Percentiles rank a stretch among this genome's conserved stretches.
These are phyloP conservation scores for Scaptomyza tumidula DNA, from an alignment of 2,888 invertebrate species.

Conservation along the genomic window DNA sequence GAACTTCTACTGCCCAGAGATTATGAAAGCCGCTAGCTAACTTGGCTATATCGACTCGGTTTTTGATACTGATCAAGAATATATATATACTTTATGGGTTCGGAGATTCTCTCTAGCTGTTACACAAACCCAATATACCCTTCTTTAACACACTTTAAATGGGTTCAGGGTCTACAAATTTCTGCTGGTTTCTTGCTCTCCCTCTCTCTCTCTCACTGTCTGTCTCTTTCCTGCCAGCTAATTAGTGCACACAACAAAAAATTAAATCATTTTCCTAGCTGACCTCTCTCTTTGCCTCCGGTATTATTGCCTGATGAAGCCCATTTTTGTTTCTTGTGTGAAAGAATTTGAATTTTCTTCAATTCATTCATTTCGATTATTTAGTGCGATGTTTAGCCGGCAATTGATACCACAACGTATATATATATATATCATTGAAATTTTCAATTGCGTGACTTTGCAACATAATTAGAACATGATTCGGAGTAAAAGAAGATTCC, in stretches of 20 bases:
- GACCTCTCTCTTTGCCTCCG: slow-evolving; percentile 21
- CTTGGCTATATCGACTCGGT: too few relatives aligned
- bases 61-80: too few relatives aligned
- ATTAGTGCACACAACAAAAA: slow-evolving; percentile 45
- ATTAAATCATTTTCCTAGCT: slow-evolving; percentile 47
- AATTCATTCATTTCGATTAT: slow-evolving; percentile 49
- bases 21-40: too few relatives aligned
- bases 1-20: too few relatives aligned
- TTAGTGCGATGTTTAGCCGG: slow-evolving; percentile 40
- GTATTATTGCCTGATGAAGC: slow-evolving; percentile 3
- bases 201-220: not conserved
- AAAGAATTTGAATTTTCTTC: slow-evolving; percentile 20
- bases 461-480: slow-evolving; percentile 61
- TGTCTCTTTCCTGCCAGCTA: slow-evolving; percentile 49
- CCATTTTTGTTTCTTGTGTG: slow-evolving; percentile 5
- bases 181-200: slow-evolving; percentile 39
- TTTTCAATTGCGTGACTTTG: slow-evolving; percentile 61
- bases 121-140: too few relatives aligned
- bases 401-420: slow-evolving; percentile 10
- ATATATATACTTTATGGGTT: too few relatives aligned
- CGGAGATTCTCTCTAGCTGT: too few relatives aligned
- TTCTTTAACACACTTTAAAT: too few relatives aligned
- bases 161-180: not conserved
- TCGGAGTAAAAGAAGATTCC: not conserved
- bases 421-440: slow-evolving; percentile 22